phyloP scores from a whole-genome alignment of 2,113 vertebrate genomes.

The Ailuropoda melanoleuca region DNA sequence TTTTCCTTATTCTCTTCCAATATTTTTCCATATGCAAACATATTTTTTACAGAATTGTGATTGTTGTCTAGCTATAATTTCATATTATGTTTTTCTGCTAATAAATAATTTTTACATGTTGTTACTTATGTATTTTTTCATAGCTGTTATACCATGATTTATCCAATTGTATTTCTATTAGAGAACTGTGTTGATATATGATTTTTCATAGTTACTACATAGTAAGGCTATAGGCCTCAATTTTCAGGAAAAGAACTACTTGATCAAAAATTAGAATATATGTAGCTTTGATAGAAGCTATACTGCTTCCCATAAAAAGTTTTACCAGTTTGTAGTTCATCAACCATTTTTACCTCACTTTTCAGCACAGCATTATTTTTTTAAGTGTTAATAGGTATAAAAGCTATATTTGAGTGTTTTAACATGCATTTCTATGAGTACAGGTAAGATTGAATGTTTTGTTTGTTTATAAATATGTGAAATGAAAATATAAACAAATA shows the following conservation, averaged over 20 bases:
- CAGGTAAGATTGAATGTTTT: background rate
- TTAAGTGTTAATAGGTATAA: background rate
- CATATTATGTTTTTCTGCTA: background rate
- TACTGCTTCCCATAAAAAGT: background rate
- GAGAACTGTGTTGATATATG: conserved; percentile 12
- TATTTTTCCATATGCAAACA: conserved; percentile 40
- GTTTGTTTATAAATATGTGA: conserved; percentile 9
- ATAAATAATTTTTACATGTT: background rate
- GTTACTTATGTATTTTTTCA: conserved; percentile 11
- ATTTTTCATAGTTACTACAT: conserved; percentile 10
- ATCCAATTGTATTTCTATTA: conserved; percentile 35
- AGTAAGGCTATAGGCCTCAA: background rate
- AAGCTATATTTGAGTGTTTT: conserved; percentile 17
- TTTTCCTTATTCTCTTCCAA: conserved; percentile 32
- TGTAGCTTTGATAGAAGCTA: conserved; percentile 3
- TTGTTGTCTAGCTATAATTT: conserved; percentile 14
- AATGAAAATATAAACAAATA: background rate
- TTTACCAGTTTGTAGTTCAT: background rate
- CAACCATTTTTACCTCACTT: background rate
- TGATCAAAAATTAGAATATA: background rate
- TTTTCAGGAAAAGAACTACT: conserved; percentile 3
- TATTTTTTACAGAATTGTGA: conserved; percentile 29
- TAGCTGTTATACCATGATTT: background rate
- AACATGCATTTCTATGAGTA: conserved; percentile 15
- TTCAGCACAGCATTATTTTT: background rate